These are phyloP conservation scores for Aix galericulata DNA, from an alignment of 2,113 vertebrate species.

Conservation along the genomic window DNA sequence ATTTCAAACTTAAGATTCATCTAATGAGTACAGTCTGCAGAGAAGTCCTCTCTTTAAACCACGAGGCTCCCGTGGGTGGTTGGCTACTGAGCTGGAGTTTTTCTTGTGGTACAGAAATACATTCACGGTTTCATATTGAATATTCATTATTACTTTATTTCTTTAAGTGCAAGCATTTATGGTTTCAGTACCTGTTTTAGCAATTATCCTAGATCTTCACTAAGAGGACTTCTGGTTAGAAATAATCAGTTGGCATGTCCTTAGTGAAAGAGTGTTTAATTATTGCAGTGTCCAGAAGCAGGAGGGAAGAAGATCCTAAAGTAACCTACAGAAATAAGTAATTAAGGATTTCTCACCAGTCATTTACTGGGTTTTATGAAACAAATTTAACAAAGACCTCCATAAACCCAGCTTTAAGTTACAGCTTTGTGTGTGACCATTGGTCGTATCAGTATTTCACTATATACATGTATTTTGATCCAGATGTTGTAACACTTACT, in stretches of 20 bases:
- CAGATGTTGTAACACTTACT: neutral
- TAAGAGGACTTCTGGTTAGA: slow-evolving; percentile 15
- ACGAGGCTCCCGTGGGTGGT: neutral
- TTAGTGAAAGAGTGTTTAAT: neutral
- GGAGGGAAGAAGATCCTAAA: neutral
- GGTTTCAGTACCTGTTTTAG: neutral
- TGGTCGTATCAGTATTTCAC: neutral
- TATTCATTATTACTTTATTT: slow-evolving; percentile 41
- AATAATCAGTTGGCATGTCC: neutral
- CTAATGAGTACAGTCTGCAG: slow-evolving; percentile 21
- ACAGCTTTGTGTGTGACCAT: neutral
- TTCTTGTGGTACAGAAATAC: slow-evolving; percentile 8
- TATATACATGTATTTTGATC: neutral
- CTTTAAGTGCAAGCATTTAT: slow-evolving; percentile 15
- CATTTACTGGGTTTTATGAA: neutral
- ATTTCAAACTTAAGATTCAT: neutral
- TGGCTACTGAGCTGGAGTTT: slow-evolving; percentile 18
- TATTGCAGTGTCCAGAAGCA: neutral
- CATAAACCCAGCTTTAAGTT: neutral
- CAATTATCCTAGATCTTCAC: slow-evolving; percentile 24
- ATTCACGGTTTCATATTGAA: neutral
- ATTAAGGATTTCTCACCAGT: neutral
- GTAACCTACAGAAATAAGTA: neutral
- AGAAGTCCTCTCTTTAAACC: slow-evolving; percentile 41
- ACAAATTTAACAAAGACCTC: neutral